Percentiles rank a stretch among this genome's conserved stretches.
phyloP scores from a whole-genome alignment of 2,113 vertebrate species.

The Oriolus oriolus region DNA sequence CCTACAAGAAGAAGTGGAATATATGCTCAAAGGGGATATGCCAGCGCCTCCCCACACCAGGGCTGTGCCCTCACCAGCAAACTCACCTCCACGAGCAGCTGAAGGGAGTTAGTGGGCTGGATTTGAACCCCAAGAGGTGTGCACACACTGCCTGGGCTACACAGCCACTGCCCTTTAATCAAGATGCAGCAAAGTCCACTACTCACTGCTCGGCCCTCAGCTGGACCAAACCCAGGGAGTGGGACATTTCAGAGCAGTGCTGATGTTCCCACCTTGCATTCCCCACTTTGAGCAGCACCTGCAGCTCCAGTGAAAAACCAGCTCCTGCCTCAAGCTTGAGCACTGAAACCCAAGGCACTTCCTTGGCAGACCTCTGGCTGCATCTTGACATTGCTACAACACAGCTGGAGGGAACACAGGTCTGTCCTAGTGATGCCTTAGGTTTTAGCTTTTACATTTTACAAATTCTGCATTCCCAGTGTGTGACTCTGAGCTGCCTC shows the following conservation, averaged over 20 bases:
- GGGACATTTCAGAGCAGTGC: neutral
- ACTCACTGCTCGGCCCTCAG: neutral
- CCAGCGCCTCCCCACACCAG: neutral
- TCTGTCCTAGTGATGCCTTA: too few relatives aligned
- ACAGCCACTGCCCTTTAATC: neutral
- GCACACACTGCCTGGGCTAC: neutral
- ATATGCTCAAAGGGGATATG: neutral
- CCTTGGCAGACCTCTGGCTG: neutral
- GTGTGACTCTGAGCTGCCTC: too few relatives aligned
- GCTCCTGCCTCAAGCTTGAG: neutral
- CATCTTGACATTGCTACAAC: neutral
- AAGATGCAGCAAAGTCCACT: neutral
- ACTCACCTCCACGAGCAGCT: neutral
- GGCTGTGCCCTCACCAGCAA: neutral
- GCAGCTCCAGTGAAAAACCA: neutral
- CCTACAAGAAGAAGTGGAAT: slow-evolving; percentile 74
- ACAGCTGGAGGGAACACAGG: neutral
- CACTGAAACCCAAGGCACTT: neutral
- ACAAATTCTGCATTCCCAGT: too few relatives aligned
- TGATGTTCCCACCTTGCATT: neutral
- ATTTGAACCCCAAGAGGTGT: neutral
- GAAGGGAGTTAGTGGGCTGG: neutral
- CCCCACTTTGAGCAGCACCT: neutral
- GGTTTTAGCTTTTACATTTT: too few relatives aligned
- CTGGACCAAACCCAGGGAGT: neutral